Percentiles rank a stretch among this genome's conserved stretches.
phyloP scores from a whole-genome alignment of 2,888 invertebrate genomes.

The Platycheirus rosarum region DNA sequence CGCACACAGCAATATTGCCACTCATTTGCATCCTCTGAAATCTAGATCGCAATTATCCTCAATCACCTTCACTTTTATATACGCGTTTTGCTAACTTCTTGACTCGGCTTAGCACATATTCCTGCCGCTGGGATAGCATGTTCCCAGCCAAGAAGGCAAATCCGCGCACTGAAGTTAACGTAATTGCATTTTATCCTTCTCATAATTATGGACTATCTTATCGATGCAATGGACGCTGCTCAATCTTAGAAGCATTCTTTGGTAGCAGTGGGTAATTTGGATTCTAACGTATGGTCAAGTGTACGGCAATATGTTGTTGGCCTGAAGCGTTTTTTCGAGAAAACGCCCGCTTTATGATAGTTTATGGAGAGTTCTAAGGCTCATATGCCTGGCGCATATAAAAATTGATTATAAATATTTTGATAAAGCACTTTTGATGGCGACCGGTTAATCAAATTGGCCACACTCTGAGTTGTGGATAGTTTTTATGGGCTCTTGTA shows the following conservation, averaged over 20 bases:
- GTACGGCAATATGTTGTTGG: conserved; percentile 12
- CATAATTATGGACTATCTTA: conserved; percentile 51
- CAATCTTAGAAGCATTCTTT: conserved; percentile 16
- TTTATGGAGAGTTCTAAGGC: neutral
- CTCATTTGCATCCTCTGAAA: conserved; percentile 41
- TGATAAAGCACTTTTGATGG: conserved; percentile 32
- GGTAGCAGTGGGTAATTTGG: conserved; percentile 36
- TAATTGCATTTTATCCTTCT: conserved; percentile 41
- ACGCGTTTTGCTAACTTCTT: conserved; percentile 26
- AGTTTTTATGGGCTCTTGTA: conserved; percentile 38
- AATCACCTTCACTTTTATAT: conserved; percentile 67
- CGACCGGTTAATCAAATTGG: conserved; percentile 32
- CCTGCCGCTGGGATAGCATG: neutral
- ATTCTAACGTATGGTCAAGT: conserved; percentile 11
- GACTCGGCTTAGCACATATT: conserved; percentile 31
- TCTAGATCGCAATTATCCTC: conserved; percentile 53
- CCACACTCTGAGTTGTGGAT: conserved; percentile 26
- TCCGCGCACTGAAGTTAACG: neutral
- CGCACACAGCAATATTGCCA: conserved; percentile 13
- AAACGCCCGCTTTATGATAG: conserved; percentile 21
- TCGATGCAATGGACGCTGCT: conserved; percentile 38
- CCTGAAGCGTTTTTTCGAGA: conserved; percentile 15
- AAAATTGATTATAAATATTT: conserved; percentile 49
- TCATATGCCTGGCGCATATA: conserved; percentile 12
- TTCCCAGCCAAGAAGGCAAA: neutral